phyloP scores from a whole-genome alignment of 2,113 vertebrate species.

The Lepus americanus region DNA sequence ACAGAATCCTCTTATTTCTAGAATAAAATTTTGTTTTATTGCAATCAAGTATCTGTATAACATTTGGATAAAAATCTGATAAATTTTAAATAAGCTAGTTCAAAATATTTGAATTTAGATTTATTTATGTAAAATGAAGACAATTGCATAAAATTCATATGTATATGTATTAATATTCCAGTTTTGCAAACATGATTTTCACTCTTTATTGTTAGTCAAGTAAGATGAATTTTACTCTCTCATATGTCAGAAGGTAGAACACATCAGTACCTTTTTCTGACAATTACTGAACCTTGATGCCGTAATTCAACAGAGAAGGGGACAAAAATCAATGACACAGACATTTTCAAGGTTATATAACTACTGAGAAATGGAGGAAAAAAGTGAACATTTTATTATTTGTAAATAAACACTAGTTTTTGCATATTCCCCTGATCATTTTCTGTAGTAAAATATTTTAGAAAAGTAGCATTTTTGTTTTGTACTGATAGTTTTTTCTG shows the following conservation, averaged over 20 bases:
- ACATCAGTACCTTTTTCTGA: background rate
- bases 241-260: background rate
- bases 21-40: constrained; percentile 10
- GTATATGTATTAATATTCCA: no score
- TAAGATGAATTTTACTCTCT: background rate
- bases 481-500: fast-evolving
- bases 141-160: no score
- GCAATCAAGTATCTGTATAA: background rate
- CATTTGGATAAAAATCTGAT: background rate
- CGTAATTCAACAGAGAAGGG: constrained; percentile 43
- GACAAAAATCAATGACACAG: constrained; percentile 34
- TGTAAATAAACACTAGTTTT: background rate
- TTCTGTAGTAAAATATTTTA: background rate
- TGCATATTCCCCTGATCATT: background rate
- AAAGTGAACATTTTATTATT: background rate
- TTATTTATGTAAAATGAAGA: background rate
- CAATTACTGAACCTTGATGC: background rate
- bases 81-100: background rate
- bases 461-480: background rate
- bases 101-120: background rate
- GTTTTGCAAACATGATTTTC: background rate
- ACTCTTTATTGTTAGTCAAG: constrained; percentile 18
- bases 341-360: background rate
- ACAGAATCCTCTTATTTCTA: background rate
- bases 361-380: background rate